Percentiles rank a stretch among this genome's conserved stretches.
Evolutionary conservation across 2,888 invertebrate genomes (phyloP).

Genomic region (Campoletis raptor): DNA sequence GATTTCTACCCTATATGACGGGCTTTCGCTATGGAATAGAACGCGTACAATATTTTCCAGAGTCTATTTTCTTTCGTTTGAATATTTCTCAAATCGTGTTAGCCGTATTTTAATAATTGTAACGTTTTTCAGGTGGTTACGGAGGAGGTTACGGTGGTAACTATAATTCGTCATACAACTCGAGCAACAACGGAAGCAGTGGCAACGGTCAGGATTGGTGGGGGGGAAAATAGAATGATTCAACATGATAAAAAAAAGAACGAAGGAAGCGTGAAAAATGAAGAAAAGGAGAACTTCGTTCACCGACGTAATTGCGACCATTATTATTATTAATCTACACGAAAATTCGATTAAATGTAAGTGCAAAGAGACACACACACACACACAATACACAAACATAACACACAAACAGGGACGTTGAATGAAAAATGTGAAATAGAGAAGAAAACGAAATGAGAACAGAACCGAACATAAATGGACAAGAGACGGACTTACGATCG

Average conservation of each 20-base stretch:
- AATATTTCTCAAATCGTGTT: neutral
- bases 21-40: neutral
- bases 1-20: neutral
- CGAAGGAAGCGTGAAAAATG: constrained; percentile 49
- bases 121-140: constrained; percentile 76
- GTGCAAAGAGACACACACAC: constrained; percentile 72
- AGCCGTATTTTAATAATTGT: neutral
- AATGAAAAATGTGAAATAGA: constrained; percentile 64
- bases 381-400: constrained; percentile 73
- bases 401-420: constrained; percentile 65
- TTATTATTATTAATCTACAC: constrained; percentile 82
- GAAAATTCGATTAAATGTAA: constrained; percentile 84
- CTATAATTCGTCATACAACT: constrained; percentile 80
- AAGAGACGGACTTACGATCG: neutral
- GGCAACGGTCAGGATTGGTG: constrained; percentile 84
- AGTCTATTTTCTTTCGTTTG: neutral
- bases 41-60: neutral
- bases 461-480: constrained; percentile 20
- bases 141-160: constrained; percentile 81
- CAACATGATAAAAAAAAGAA: neutral
- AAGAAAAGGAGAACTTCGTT: constrained; percentile 73
- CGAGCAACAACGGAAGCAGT: constrained; percentile 80
- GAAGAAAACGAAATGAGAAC: constrained; percentile 36
- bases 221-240: constrained; percentile 80
- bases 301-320: constrained; percentile 76